phyloP scores from a whole-genome alignment of 2,113 vertebrate species.

The Brachypteracias leptosomus region DNA sequence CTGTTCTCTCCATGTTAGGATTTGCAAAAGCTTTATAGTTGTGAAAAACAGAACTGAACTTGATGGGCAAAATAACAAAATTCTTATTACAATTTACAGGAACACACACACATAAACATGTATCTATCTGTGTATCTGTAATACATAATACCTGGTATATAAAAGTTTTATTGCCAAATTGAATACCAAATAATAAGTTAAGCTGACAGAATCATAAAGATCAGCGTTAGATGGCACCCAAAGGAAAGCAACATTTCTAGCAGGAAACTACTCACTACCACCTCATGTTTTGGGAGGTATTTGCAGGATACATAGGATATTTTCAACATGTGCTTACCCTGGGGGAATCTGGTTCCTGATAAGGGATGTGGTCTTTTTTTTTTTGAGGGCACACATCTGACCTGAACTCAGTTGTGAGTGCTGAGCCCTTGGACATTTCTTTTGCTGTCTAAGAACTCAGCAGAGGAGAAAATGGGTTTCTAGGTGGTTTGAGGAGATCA shows the following conservation, averaged over 20 bases:
- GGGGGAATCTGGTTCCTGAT: not conserved
- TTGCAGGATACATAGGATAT: not conserved
- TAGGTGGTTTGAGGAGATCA: not conserved
- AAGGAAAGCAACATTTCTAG: constrained; percentile 37
- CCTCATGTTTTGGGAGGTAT: not conserved
- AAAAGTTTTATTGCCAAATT: constrained; percentile 43
- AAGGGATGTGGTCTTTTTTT: not conserved
- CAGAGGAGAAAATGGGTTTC: constrained; percentile 13
- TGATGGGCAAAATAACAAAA: constrained; percentile 1
- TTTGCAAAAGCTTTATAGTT: constrained; percentile 2
- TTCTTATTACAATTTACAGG: constrained; percentile 22
- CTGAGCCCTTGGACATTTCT: not conserved
- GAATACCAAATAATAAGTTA: constrained; percentile 56
- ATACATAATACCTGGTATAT: constrained; percentile 13
- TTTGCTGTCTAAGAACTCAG: not conserved
- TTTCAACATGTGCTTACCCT: not conserved
- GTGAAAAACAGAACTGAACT: not conserved
- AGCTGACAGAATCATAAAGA: constrained; percentile 49
- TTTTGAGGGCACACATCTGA: not conserved
- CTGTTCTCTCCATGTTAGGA: not conserved
- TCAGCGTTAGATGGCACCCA: not conserved
- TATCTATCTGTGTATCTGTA: constrained; percentile 9
- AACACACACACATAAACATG: not conserved
- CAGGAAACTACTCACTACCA: not conserved
- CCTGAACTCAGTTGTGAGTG: not conserved